Percentiles rank a stretch among this genome's conserved stretches.
Conservation (phyloP, 1,140 invertebrate genomes). For the Saccostrea cuccullata region DNA sequence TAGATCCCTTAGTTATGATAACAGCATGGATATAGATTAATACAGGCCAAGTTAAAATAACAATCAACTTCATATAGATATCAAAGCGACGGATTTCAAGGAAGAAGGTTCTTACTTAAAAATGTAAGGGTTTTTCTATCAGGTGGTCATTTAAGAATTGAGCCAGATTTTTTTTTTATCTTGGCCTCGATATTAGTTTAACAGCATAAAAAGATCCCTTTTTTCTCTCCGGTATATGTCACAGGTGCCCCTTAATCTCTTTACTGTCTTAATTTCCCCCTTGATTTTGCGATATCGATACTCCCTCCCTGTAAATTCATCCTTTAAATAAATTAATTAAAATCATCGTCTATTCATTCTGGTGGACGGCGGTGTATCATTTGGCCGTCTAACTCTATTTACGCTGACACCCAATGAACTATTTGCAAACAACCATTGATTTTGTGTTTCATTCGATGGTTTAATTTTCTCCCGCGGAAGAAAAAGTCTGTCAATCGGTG, state of each 20-base stretch:
- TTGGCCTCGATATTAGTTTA: slow-evolving; percentile 4
- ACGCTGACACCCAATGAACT: slow-evolving; percentile 14
- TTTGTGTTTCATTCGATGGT: neutral
- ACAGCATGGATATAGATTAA: neutral
- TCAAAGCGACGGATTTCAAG: neutral
- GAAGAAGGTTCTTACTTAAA: neutral
- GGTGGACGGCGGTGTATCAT: neutral
- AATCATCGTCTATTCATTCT: slow-evolving; percentile 24
- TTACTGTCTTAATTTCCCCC: slow-evolving; percentile 33
- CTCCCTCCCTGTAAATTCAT: slow-evolving; percentile 24
- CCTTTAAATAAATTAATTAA: slow-evolving; percentile 38
- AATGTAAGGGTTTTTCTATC: neutral
- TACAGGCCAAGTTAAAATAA: slow-evolving; percentile 5
- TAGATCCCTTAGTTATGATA: neutral
- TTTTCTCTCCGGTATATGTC: slow-evolving; percentile 1
- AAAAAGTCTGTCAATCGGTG: slow-evolving; percentile 26
- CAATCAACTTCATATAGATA: neutral
- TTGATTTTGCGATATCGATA: slow-evolving; percentile 27
- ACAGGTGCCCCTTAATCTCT: slow-evolving; percentile 27
- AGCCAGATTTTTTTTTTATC: slow-evolving; percentile 29
- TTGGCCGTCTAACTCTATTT: slow-evolving; percentile 26
- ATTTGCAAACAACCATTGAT: slow-evolving; percentile 33
- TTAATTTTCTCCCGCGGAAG: slow-evolving; percentile 24
- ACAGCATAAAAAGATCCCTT: slow-evolving; percentile 1
- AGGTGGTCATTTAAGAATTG: slow-evolving; percentile 27